Conservation (phyloP, 1,140 invertebrate genomes). For the Euwallacea similis region DNA sequence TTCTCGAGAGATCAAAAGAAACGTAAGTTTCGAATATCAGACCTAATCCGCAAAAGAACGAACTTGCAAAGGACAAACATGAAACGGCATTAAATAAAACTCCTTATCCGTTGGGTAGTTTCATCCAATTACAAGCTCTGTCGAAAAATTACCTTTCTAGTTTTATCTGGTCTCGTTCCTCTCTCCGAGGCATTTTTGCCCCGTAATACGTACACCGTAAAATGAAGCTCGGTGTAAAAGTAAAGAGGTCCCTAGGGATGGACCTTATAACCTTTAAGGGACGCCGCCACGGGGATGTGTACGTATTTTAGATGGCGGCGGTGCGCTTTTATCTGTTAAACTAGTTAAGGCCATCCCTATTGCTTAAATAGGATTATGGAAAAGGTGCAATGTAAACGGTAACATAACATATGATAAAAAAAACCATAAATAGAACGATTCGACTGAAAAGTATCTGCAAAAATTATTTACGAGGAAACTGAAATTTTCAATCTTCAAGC, state of each 20-base stretch:
- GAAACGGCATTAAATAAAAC: conserved; percentile 10
- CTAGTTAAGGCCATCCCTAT: not conserved
- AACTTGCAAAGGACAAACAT: not conserved
- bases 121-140: conserved; percentile 15
- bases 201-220: conserved; percentile 24
- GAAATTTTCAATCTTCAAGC: no score
- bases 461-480: no score
- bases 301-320: conserved; percentile 12
- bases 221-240: conserved; percentile 26
- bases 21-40: no score
- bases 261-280: conserved; percentile 23
- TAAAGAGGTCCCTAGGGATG: conserved; percentile 11
- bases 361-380: not conserved
- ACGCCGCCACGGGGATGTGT: conserved; percentile 2
- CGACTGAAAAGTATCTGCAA: no score
- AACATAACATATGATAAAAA: no score
- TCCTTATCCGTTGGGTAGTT: conserved; percentile 13
- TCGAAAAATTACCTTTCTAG: conserved; percentile 20
- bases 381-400: not conserved
- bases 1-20: no score
- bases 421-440: no score
- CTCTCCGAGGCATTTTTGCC: conserved; percentile 18
- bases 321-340: conserved; percentile 12
- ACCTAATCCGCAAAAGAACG: no score
- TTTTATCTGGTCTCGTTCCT: conserved; percentile 23